phyloP scores from a whole-genome alignment of 2,113 vertebrate species.

The Bos taurus region ARS-UCD2.0 NC_037348.1:51647501-51648000 shows the following conservation, averaged over 20 bases:
- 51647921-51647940: constrained; percentile 44
- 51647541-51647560: neutral
- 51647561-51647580: neutral
- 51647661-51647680: neutral
- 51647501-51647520: neutral
- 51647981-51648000: constrained; percentile 32
- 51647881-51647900: constrained; percentile 76
- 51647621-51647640: neutral
- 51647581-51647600: neutral
- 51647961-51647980: constrained; percentile 64
- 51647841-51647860: accelerated
- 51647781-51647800: neutral
- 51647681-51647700: neutral
- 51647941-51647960: constrained; percentile 70
- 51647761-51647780: neutral
- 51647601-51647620: neutral
- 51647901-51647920: constrained; percentile 69
- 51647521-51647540: neutral
- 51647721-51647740: neutral
- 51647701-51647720: neutral
- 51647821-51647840: constrained; percentile 45
- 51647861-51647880: constrained; percentile 54
- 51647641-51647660: neutral
- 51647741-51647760: neutral
- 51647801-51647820: neutral